Base-by-base conservation (phyloP, 2,797 vertebrate species). In the Pangasius larnaudii region DNA sequence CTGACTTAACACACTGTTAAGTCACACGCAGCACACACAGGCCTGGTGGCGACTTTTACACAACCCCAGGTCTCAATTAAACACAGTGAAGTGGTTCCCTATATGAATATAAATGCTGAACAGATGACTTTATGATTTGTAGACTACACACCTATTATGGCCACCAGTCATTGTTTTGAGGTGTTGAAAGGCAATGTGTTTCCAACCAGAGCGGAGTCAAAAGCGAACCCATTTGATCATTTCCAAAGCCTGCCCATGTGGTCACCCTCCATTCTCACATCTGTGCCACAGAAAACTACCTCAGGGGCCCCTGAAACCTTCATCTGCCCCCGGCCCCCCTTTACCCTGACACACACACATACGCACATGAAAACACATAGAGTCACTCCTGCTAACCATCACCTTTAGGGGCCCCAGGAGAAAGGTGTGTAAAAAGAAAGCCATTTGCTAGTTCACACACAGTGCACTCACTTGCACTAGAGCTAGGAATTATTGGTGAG, bases 371-470 rank as follows among this genome's bases (percentile, higher is more conserved):
- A 67, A 67, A 75, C 87, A 80, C 59, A 87, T 27, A 87, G 51
- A 87, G 51, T 84, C 61, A 80, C 84, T 65, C 59, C 59, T 87
- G 86, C 72, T 87, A 86, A 78, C 90, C 84, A 86, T 87, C 89
- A 92, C 86, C 90, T 91, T 89, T 87, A 92, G 86, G 36, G 78
- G 89, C 88, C 89, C 88, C 90, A 87, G 39, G 91, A 90, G 91
- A 85, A 91, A 92, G 88, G 89, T 91, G 89, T 90, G 90, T 89
- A 85, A 89, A 89, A 89, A 90, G 86, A 91, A 89, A 88, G 74
- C 90, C 89, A 90, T 91, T 91, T 91, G 89, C 86, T 87, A 88
- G 89, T 90, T 87, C 89, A 89, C 89, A 90, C 85, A 87, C 81
- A 58, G 65, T 69, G 80, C 79, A 51, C 71, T 69, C 39, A 39